Percentiles rank a stretch among this genome's conserved stretches.
Conservation (phyloP, 2,797 vertebrate genomes). For the Hypotaenidia philippensis region DNA sequence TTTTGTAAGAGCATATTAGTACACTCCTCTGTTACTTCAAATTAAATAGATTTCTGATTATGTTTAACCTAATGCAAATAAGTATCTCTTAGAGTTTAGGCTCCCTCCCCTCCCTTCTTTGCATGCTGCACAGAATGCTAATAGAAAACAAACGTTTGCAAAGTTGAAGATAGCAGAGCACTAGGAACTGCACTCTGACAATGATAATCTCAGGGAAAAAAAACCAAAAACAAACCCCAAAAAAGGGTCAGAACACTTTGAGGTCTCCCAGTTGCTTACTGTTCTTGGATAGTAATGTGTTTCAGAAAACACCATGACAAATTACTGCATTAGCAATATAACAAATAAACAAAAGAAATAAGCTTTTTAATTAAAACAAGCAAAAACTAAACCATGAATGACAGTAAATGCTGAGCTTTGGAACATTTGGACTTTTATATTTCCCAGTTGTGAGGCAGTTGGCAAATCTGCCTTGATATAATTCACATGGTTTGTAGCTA, state of each 20-base stretch:
- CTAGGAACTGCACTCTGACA: not conserved
- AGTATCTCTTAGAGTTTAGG: not conserved
- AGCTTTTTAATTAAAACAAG: not conserved
- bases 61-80: not conserved
- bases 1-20: not conserved
- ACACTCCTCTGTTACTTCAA: not conserved
- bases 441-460: not conserved
- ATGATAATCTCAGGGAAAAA: not conserved
- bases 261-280: not conserved
- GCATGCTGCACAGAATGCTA: not conserved
- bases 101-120: not conserved
- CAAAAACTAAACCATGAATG: not conserved
- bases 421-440: not conserved
- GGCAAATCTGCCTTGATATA: not conserved
- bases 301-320: not conserved
- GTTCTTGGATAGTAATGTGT: not conserved
- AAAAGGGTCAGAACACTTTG: not conserved
- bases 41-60: not conserved
- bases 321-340: not conserved
- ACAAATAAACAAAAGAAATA: not conserved
- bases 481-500: not conserved
- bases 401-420: not conserved
- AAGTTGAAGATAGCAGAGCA: not conserved
- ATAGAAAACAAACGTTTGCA: not conserved
- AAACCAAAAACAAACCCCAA: not conserved